Conservation (phyloP, 2,888 invertebrate species). For the Pardosa pseudoannulata region DNA sequence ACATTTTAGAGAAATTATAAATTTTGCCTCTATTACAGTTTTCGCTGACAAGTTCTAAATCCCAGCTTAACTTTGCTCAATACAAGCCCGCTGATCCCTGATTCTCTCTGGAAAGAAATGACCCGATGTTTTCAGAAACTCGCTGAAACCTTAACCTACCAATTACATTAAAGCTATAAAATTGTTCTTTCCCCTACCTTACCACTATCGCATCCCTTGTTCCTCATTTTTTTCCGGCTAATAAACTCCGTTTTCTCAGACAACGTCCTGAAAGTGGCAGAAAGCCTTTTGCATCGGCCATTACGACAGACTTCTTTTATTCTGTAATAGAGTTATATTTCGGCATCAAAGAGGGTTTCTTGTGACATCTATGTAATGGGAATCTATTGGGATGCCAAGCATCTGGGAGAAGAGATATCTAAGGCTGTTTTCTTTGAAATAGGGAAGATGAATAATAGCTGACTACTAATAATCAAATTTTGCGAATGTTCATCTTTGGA, state of each 20-base stretch:
- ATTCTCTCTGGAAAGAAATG: slow-evolving; percentile 8
- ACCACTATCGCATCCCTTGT: slow-evolving; percentile 10
- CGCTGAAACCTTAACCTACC: slow-evolving; percentile 19
- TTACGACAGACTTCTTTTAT: slow-evolving; percentile 16
- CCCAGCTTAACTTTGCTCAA: no score
- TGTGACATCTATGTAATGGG: slow-evolving; percentile 56
- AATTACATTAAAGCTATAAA: slow-evolving; percentile 34
- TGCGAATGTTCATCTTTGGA: no score
- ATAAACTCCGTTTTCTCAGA: slow-evolving; percentile 43
- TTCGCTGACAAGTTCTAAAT: background rate
- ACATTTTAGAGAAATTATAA: background rate
- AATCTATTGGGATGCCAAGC: slow-evolving; percentile 42
- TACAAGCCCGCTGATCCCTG: no score
- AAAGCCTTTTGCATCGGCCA: slow-evolving; percentile 30
- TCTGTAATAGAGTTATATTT: slow-evolving; percentile 63
- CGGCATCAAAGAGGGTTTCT: slow-evolving; percentile 42
- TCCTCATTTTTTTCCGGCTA: slow-evolving; percentile 63
- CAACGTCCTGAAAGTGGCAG: slow-evolving; percentile 20
- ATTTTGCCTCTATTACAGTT: background rate
- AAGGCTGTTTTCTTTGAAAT: slow-evolving; percentile 21
- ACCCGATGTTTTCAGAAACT: slow-evolving; percentile 32
- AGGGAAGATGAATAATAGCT: slow-evolving; percentile 21
- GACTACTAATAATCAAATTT: no score
- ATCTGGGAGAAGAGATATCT: slow-evolving; percentile 18
- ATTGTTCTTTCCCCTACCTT: slow-evolving; percentile 11